These are phyloP conservation scores for Oncorhynchus clarkii DNA, from an alignment of 2,113 vertebrate genomes.

Conservation along the genomic window DNA sequence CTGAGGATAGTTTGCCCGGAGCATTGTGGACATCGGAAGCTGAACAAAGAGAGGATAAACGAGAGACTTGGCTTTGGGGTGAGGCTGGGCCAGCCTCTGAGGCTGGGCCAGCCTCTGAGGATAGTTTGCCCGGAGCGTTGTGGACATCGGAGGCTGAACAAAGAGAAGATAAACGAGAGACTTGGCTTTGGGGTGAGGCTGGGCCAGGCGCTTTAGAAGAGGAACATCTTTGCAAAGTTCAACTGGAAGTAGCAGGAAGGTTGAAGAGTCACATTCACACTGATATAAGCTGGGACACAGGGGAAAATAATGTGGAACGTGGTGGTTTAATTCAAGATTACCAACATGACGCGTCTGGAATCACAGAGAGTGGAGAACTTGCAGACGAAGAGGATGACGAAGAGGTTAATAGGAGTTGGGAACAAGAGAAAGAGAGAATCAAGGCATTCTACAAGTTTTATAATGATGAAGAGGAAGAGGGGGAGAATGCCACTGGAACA, in stretches of 20 bases:
- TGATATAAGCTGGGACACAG: slow-evolving; percentile 18
- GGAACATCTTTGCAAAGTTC: background rate
- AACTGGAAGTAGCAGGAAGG: slow-evolving; percentile 21
- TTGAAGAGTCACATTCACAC: background rate
- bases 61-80: slow-evolving; percentile 20
- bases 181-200: slow-evolving; percentile 20
- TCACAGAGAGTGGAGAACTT: slow-evolving; percentile 21
- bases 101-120: background rate
- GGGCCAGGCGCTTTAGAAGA: slow-evolving; percentile 7
- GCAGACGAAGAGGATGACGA: slow-evolving; percentile 40
- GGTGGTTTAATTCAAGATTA: slow-evolving; percentile 49
- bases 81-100: slow-evolving; percentile 6
- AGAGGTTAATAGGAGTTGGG: slow-evolving; percentile 56
- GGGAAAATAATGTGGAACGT: slow-evolving; percentile 54
- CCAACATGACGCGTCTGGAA: slow-evolving; percentile 7
- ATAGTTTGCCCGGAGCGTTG: slow-evolving; percentile 28
- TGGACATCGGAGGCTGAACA: slow-evolving; percentile 10
- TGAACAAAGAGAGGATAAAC: slow-evolving; percentile 25
- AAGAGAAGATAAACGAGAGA: slow-evolving; percentile 21
- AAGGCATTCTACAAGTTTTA: slow-evolving; percentile 69
- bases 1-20: slow-evolving; percentile 20
- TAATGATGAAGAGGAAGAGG: slow-evolving; percentile 35
- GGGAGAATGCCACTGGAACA: slow-evolving; percentile 23
- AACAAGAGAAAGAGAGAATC: slow-evolving; percentile 67
- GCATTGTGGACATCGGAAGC: slow-evolving; percentile 10